Conservation (phyloP, 2,113 vertebrate genomes). For the Ochotona curzoniae region DNA sequence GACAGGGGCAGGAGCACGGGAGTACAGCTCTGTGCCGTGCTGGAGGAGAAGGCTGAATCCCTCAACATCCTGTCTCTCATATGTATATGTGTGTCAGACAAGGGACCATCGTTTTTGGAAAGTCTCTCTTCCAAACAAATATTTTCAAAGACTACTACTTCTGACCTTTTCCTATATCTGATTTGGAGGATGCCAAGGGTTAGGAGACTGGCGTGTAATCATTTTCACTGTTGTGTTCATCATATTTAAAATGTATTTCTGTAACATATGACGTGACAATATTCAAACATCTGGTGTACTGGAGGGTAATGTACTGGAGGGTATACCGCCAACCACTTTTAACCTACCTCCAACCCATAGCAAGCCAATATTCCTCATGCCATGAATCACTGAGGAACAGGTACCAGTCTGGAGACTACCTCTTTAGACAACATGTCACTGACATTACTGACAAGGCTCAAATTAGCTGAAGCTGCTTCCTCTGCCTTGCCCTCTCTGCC, state of each 20-base stretch:
- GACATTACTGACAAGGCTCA: neutral
- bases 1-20: neutral
- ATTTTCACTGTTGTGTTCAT: neutral
- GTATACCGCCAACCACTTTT: neutral
- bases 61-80: neutral
- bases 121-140: neutral
- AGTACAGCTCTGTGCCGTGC: neutral
- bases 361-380: neutral
- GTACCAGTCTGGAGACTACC: neutral
- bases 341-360: neutral
- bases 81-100: neutral
- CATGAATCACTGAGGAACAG: neutral
- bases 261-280: neutral
- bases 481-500: neutral
- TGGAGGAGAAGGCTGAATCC: neutral
- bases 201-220: neutral
- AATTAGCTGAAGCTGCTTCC: neutral
- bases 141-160: neutral
- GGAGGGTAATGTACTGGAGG: neutral
- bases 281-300: neutral
- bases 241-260: neutral
- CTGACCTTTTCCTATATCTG: constrained; percentile 8
- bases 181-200: neutral
- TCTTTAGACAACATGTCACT: neutral
- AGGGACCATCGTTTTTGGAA: neutral